phyloP scores from a whole-genome alignment of 2,888 invertebrate species.

The Hipparchia semele region DNA sequence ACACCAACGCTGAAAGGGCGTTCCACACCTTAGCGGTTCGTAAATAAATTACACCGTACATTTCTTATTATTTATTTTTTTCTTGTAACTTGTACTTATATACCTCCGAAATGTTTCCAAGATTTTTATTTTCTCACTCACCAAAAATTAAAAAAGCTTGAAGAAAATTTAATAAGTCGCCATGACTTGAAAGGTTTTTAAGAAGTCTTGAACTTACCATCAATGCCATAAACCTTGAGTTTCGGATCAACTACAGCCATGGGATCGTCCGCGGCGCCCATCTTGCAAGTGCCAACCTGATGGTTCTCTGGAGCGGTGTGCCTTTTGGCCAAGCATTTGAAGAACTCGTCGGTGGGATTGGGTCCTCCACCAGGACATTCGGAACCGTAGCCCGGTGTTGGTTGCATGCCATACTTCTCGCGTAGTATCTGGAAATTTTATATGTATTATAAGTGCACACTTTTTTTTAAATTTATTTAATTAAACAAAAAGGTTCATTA shows the following conservation, averaged over 20 bases:
- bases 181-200: neutral
- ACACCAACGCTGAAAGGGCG: too few species aligned
- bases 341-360: constrained; percentile 87
- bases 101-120: too few species aligned
- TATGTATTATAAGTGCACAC: constrained; percentile 1
- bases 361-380: constrained; percentile 71
- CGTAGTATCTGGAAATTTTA: constrained; percentile 65
- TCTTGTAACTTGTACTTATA: too few species aligned
- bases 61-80: too few species aligned
- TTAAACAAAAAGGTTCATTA: too few species aligned
- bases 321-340: constrained; percentile 87
- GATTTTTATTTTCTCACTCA: neutral
- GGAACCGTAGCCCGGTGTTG: constrained; percentile 72
- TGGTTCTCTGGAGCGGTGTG: constrained; percentile 92
- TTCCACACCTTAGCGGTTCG: too few species aligned
- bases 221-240: constrained; percentile 85
- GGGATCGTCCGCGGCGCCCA: constrained; percentile 88
- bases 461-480: too few species aligned
- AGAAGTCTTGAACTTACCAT: constrained; percentile 60
- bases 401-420: constrained; percentile 81
- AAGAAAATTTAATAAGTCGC: neutral
- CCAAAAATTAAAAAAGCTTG: neutral
- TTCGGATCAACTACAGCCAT: constrained; percentile 89
- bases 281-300: constrained; percentile 92
- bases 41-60: too few species aligned